Conservation (phyloP, 2,113 vertebrate genomes). For the Proterorhinus semilunaris region DNA sequence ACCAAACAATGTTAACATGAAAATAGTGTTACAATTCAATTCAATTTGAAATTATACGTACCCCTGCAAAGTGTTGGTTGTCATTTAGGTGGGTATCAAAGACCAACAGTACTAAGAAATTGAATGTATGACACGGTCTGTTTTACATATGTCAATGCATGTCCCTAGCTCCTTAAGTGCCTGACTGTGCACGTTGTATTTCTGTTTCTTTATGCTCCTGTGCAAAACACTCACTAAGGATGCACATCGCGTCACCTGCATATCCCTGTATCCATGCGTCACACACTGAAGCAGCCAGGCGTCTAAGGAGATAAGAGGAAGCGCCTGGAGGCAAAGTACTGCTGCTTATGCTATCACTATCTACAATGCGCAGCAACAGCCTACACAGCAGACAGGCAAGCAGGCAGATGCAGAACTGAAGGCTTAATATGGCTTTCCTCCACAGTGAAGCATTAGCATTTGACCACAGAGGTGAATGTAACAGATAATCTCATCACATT, state of each 20-base stretch:
- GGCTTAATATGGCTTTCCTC: not conserved
- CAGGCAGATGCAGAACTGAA: slow-evolving; percentile 14
- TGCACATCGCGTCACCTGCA: slow-evolving; percentile 3
- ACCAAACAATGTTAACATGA: no score
- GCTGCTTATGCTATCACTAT: slow-evolving; percentile 43
- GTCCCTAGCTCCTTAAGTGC: slow-evolving; percentile 4
- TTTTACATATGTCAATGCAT: slow-evolving; percentile 2
- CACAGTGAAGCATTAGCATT: not conserved
- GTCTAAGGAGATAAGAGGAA: slow-evolving; percentile 40
- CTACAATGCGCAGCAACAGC: slow-evolving; percentile 25
- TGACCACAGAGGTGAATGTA: not conserved
- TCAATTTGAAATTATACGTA: no score
- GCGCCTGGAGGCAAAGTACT: slow-evolving; percentile 24
- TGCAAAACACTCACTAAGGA: slow-evolving; percentile 1
- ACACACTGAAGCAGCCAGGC: slow-evolving; percentile 6
- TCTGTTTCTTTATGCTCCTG: not conserved
- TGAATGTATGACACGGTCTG: not conserved
- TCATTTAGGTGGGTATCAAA: no score
- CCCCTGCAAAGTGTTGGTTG: no score
- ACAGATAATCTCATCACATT: no score
- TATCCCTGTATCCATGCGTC: slow-evolving; percentile 9
- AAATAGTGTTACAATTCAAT: no score
- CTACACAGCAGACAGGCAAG: slow-evolving; percentile 19
- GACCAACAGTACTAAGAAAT: not conserved
- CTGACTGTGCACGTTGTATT: not conserved